phyloP scores from a whole-genome alignment of 2,797 vertebrate species.

The Austrolebias charrua region DNA sequence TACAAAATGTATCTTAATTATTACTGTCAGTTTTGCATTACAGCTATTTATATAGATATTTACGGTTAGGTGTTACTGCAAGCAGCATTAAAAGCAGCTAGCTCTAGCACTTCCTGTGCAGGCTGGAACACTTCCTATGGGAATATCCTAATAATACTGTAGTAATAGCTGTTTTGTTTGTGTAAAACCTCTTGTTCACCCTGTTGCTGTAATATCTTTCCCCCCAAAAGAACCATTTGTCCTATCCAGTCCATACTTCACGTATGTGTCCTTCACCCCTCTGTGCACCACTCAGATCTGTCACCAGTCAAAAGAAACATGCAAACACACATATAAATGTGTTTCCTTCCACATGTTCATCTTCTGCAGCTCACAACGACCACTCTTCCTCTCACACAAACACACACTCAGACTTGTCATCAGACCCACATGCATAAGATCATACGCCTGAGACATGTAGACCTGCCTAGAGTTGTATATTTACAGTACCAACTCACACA shows the following conservation, averaged over 20 bases:
- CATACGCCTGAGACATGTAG: constrained; percentile 16
- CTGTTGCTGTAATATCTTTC: constrained; percentile 21
- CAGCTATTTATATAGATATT: too few species aligned
- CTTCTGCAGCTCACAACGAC: constrained; percentile 26
- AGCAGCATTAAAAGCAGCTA: too few species aligned
- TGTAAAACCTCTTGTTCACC: constrained; percentile 25
- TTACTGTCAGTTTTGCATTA: too few species aligned
- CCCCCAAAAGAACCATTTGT: constrained; percentile 36
- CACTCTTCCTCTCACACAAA: constrained; percentile 8
- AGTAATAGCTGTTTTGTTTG: background rate
- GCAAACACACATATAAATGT: constrained; percentile 4
- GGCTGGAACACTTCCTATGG: too few species aligned
- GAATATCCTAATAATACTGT: too few species aligned
- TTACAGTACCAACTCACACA: constrained; percentile 50
- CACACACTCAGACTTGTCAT: constrained; percentile 5
- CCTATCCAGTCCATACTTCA: constrained; percentile 50
- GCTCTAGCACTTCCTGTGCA: too few species aligned
- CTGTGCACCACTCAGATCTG: constrained; percentile 41
- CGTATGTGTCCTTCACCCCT: constrained; percentile 57
- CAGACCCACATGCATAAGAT: constrained; percentile 19
- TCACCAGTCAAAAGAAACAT: constrained; percentile 45
- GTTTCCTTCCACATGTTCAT: constrained; percentile 34
- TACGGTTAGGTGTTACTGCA: too few species aligned
- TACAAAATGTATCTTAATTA: too few species aligned
- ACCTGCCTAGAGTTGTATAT: constrained; percentile 61